phyloP scores from a whole-genome alignment of 2,888 invertebrate genomes.

The Microctonus aethiopoides region DNA sequence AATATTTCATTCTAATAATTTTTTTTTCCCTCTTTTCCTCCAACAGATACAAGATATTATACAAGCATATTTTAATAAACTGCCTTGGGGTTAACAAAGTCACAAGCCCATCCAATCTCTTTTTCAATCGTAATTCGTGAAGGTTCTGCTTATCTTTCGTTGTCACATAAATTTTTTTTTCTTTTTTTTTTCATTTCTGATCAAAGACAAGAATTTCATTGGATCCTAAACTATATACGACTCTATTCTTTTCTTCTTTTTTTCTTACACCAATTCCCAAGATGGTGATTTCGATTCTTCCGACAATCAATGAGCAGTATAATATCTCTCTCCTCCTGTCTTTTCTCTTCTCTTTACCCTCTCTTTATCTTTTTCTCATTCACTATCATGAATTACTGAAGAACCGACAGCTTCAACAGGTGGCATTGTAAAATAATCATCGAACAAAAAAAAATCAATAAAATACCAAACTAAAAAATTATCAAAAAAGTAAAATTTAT shows the following conservation, averaged over 20 bases:
- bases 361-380: too few relatives aligned
- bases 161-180: background rate
- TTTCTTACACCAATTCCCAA: background rate
- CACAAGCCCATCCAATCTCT: background rate
- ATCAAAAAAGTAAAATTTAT: too few relatives aligned
- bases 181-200: background rate
- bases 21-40: too few relatives aligned
- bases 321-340: background rate
- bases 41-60: too few relatives aligned
- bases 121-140: background rate
- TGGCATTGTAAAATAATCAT: background rate
- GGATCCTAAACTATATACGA: background rate
- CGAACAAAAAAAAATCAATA: background rate
- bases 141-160: background rate
- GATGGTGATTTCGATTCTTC: background rate
- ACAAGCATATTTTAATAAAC: too few relatives aligned
- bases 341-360: background rate
- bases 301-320: background rate
- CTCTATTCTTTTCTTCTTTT: background rate
- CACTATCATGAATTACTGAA: background rate
- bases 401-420: background rate
- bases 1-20: too few relatives aligned
- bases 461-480: background rate
- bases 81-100: background rate
- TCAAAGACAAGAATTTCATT: slow-evolving; percentile 8